phyloP scores from a whole-genome alignment of 2,888 invertebrate species.

The Omphaloscelis lunosa region DNA sequence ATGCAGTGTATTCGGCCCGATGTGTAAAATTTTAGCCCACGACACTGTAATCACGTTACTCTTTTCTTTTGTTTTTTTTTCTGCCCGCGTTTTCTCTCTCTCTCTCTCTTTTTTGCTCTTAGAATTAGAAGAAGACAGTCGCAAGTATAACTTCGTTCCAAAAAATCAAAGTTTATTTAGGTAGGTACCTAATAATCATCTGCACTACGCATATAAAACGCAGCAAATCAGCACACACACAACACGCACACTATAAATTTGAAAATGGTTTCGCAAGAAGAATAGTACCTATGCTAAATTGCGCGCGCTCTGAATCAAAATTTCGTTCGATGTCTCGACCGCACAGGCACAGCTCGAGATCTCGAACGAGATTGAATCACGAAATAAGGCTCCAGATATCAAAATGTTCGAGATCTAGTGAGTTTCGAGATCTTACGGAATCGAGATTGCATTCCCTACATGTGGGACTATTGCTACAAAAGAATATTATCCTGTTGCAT shows the following conservation, averaged over 20 bases:
- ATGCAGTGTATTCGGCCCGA: too few relatives aligned
- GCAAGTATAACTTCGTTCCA: too few relatives aligned
- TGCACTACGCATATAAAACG: not conserved
- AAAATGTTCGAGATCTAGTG: not conserved
- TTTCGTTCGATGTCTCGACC: not conserved
- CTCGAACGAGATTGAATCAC: not conserved
- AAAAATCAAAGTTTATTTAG: not conserved
- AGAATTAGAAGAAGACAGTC: too few relatives aligned
- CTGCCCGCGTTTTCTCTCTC: too few relatives aligned
- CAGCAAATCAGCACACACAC: not conserved
- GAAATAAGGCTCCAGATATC: not conserved
- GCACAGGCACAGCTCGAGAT: not conserved
- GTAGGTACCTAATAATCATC: not conserved
- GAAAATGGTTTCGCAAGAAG: not conserved
- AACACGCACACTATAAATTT: not conserved
- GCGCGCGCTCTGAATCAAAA: not conserved
- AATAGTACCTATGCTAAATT: not conserved
- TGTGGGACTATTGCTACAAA: conserved; percentile 24
- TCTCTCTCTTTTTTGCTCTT: too few relatives aligned
- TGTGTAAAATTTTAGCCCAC: too few relatives aligned
- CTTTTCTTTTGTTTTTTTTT: too few relatives aligned
- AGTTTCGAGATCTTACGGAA: not conserved
- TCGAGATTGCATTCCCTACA: not conserved
- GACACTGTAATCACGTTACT: too few relatives aligned
- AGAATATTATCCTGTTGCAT: conserved; percentile 39